A percentile compares a stretch with the other conserved stretches of the same genome.
Conservation (phyloP, 1,140 invertebrate species). For the Heliconius himera region DNA sequence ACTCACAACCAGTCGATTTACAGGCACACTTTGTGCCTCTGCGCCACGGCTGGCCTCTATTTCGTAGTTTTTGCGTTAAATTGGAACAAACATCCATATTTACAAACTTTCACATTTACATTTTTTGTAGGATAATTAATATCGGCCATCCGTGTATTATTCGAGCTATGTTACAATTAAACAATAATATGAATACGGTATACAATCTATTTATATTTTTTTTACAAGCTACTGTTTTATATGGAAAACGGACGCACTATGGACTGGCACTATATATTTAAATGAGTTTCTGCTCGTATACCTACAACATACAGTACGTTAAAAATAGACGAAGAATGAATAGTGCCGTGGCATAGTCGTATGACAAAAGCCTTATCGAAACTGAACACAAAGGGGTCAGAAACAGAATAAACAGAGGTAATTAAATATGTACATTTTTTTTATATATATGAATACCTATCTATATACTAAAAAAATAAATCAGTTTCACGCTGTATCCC, state of each 20-base stretch:
- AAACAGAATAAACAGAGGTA: neutral
- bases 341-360: neutral
- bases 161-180: neutral
- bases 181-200: neutral
- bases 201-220: neutral
- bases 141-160: neutral
- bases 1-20: too few relatives aligned
- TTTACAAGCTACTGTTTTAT: neutral
- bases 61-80: too few relatives aligned
- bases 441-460: too few relatives aligned
- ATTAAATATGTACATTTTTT: neutral
- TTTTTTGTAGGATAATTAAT: neutral
- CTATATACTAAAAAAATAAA: too few relatives aligned
- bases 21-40: too few relatives aligned
- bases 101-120: too few relatives aligned
- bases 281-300: neutral
- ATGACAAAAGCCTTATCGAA: constrained; percentile 11
- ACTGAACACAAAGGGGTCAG: neutral
- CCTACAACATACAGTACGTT: too few relatives aligned
- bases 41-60: too few relatives aligned
- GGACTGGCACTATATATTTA: neutral
- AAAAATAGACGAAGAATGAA: neutral
- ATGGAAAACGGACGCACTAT: neutral
- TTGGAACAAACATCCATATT: too few relatives aligned
- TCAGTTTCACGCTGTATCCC: too few relatives aligned